Base-by-base conservation (phyloP, 2,113 vertebrate genomes). In the Scomber scombrus region DNA sequence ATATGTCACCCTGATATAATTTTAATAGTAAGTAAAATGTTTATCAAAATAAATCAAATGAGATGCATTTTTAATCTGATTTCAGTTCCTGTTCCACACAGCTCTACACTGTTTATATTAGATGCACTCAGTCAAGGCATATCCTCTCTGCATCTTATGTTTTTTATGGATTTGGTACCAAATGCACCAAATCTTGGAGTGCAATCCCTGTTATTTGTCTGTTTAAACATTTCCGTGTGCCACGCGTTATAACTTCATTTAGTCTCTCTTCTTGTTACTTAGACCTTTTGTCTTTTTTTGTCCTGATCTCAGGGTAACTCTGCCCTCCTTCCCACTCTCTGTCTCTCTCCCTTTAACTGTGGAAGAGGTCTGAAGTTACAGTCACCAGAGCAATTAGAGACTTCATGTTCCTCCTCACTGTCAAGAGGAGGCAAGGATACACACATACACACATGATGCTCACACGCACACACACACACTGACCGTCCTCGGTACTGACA, bases 351-450 rank as follows among this genome's bases (percentile, higher is more conserved):
- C 47, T 58, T 60, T 75, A 74, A 75, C 82, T 68, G 58, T 56
- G 62, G 75, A 78, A 89, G 72, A 90, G 81, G 87, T 87, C 85
- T 91, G 80, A 85, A 74, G 90, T 73, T 85, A 83, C 73, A 88
- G 85, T 89, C 85, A 88, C 87, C 86, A 82, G 80, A 89, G 91
- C 89, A 92, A 93, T 93, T 93, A 93, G 76, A 91, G 87, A 85
- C 85, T 89, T 89, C 78, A 85, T 90, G 88, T 85, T 87, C 84
- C 82, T 91, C 87, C 80, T 86, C 71, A 85, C 86, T 92, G 91
- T 86, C 89, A 88, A 75, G 85, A 79, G 56, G 50, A 88, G 75
- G 75, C 82, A 64, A 70, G 49, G 46, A 78, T 19, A 71, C 73
- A 85, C 85, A 85, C 61, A 70, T 10, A 18, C n/a, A 61, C 77